Conservation (phyloP, 2,113 vertebrate species). For the Myiagra hebetior region DNA sequence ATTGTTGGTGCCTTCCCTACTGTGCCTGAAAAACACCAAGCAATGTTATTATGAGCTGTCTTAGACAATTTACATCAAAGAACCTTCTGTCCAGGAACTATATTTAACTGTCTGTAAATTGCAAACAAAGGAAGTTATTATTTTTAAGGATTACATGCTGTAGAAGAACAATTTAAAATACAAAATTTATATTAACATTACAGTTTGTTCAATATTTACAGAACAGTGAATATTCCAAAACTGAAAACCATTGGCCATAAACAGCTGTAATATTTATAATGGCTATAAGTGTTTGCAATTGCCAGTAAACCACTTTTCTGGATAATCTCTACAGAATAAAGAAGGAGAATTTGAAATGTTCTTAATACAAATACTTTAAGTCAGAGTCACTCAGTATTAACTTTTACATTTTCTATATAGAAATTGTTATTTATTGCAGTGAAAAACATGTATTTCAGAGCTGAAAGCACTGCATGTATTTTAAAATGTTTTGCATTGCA, state of each 20-base stretch:
- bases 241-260: neutral
- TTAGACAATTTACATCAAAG: slow-evolving; percentile 76
- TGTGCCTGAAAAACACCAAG: slow-evolving; percentile 78
- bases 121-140: slow-evolving; percentile 59
- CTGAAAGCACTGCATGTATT: neutral
- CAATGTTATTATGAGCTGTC: slow-evolving; percentile 78
- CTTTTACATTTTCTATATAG: neutral
- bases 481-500: neutral
- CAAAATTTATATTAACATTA: neutral
- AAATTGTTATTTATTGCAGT: neutral
- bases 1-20: slow-evolving; percentile 79
- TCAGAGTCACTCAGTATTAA: neutral
- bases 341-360: neutral
- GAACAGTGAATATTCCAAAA: neutral
- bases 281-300: neutral
- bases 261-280: neutral
- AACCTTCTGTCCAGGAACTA: slow-evolving; percentile 76
- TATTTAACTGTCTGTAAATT: slow-evolving; percentile 75
- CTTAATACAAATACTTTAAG: neutral
- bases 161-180: slow-evolving; percentile 27
- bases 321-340: neutral
- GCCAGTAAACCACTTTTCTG: neutral
- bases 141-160: slow-evolving; percentile 45
- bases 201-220: slow-evolving; percentile 19
- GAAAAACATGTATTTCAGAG: neutral